Evolutionary conservation across 2,113 vertebrate genomes (phyloP).

Genomic region (Pampusana beccarii): DNA sequence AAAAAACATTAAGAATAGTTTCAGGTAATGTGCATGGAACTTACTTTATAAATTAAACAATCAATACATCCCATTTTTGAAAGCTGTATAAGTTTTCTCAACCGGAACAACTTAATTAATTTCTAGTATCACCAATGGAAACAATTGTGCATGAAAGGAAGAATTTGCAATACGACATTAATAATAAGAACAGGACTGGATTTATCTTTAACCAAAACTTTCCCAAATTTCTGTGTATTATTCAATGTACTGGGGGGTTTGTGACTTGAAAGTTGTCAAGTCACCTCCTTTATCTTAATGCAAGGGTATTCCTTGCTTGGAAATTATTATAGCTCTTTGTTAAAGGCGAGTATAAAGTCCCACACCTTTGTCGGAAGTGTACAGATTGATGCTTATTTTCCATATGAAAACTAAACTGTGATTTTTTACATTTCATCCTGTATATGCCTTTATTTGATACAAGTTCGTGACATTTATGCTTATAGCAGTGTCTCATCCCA

Average conservation of each 20-base stretch:
- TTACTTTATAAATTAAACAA: background rate
- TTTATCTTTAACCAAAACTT: background rate
- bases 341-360: background rate
- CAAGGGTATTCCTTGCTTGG: background rate
- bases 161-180: background rate
- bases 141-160: background rate
- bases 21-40: background rate
- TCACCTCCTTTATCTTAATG: background rate
- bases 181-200: background rate
- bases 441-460: background rate
- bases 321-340: conserved; percentile 22
- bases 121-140: background rate
- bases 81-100: background rate
- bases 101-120: background rate
- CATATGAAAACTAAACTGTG: background rate
- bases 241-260: background rate
- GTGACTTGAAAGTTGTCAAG: background rate
- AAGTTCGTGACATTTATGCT: background rate
- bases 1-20: background rate
- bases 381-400: background rate
- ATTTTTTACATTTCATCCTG: background rate
- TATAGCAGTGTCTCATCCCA: background rate
- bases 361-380: background rate
- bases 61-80: background rate
- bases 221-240: background rate